Base-by-base conservation (phyloP, 1,140 invertebrate genomes). In the Leptinotarsa lineolata region DNA sequence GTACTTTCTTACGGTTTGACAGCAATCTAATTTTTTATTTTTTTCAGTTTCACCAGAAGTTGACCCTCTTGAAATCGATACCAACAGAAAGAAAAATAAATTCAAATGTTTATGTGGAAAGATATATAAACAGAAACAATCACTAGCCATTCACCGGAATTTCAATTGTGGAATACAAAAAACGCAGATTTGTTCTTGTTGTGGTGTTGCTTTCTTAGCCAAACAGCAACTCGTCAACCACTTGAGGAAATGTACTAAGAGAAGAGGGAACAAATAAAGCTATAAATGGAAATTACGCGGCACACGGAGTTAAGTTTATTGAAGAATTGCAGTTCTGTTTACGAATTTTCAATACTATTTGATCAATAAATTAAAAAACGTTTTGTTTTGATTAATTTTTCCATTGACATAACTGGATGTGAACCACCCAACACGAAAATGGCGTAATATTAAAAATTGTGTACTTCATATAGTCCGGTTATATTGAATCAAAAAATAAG, bases 101-200 rank as follows among this genome's bases (percentile, higher is more conserved):
- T 63, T 22, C n/a, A 63, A 16, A 21, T 63, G 61, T 30, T 4
- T 30, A 4, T 63, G 61, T 63, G 61, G 61, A 18, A 63, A 63
- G 15, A 22, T 13, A 63, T 63, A 63, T 21, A 63, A 63, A 63
- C 20, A 30, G 15, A 63, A 63, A 63, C 61, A 63, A 24, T 63
- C 61, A 63, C 20, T 63, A 30, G 61, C 15, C 20, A 63, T 20
- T 20, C 61, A 63, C 61, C 15, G 61, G 11, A 63, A 63, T 21
- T 63, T 63, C 61, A 63, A 63, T 21, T 63, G 61, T 63, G 61
- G 61, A 30, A 22, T 20, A 20, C 13, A 21, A 22, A 63, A 63
- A 63, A 63, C 61, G 0, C 61, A 63, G 13, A 18, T 20, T 21
- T 63, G 61, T 16, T 18, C n/a, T 18, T 63, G 13, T 30, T 63